phyloP scores from a whole-genome alignment of 2,113 vertebrate species.

The Periophthalmus modestus region DNA sequence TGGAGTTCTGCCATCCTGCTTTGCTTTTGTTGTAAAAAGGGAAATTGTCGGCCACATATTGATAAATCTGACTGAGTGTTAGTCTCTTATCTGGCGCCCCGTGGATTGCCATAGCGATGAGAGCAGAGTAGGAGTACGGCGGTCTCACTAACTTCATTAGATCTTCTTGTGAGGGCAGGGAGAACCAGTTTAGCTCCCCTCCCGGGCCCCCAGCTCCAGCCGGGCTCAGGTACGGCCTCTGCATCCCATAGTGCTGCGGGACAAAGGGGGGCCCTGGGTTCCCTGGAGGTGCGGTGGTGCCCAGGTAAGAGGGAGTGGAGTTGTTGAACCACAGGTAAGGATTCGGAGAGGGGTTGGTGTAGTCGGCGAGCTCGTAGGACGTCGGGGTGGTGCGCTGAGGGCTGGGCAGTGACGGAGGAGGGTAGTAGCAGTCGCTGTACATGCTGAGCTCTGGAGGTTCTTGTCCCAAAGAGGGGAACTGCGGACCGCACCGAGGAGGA shows the following conservation, averaged over 20 bases:
- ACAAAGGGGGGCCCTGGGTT: slow-evolving; percentile 85
- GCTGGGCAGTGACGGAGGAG: slow-evolving; percentile 89
- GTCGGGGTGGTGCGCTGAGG: slow-evolving; percentile 86
- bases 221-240: slow-evolving; percentile 88
- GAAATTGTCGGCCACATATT: slow-evolving; percentile 98
- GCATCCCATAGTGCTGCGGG: slow-evolving; percentile 92
- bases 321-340: slow-evolving; percentile 97
- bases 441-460: slow-evolving; percentile 94
- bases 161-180: slow-evolving; percentile 95
- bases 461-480: slow-evolving; percentile 94
- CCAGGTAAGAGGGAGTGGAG: slow-evolving; percentile 82
- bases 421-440: slow-evolving; percentile 94
- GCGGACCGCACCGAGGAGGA: slow-evolving; percentile 91
- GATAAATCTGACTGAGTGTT: slow-evolving; percentile 98
- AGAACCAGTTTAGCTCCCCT: slow-evolving; percentile 92
- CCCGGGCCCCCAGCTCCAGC: slow-evolving; percentile 79
- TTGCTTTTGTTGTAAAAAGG: slow-evolving; percentile 99
- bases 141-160: slow-evolving; percentile 97
- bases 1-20: slow-evolving; percentile 96
- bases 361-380: slow-evolving; percentile 89
- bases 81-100: slow-evolving; percentile 91
- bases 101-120: slow-evolving; percentile 99
- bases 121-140: slow-evolving; percentile 96
- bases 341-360: slow-evolving; percentile 81
- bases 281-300: slow-evolving; percentile 69